phyloP scores from a whole-genome alignment of 2,888 invertebrate genomes.

The Cartodere bifasciata region DNA sequence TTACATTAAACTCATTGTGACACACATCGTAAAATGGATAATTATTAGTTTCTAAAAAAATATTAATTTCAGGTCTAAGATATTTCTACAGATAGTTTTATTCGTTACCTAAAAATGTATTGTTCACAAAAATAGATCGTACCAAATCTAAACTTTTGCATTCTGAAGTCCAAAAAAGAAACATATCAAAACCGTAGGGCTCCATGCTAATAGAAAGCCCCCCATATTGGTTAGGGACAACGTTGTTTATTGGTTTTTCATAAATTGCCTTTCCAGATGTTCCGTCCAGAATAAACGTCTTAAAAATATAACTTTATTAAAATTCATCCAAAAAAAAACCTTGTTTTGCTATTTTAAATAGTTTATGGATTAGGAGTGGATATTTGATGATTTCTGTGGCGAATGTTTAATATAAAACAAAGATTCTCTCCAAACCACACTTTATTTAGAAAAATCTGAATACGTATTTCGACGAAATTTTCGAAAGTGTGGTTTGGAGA shows the following conservation, averaged over 20 bases:
- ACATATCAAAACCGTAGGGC: slow-evolving; percentile 59
- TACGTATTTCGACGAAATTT: no score
- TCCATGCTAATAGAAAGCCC: slow-evolving; percentile 45
- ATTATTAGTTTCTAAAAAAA: slow-evolving; percentile 13
- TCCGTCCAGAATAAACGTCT: slow-evolving; percentile 48
- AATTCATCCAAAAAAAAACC: no score
- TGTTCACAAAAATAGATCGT: no score
- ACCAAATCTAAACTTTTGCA: slow-evolving; percentile 34
- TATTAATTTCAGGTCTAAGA: neutral
- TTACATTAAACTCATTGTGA: slow-evolving; percentile 48
- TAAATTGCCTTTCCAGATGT: slow-evolving; percentile 46
- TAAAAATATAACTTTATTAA: no score
- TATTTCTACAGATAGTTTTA: neutral
- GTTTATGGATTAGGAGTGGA: no score
- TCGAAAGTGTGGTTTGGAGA: no score
- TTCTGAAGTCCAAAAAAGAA: slow-evolving; percentile 64
- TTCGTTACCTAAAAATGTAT: neutral
- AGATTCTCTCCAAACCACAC: no score
- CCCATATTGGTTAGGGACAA: slow-evolving; percentile 46
- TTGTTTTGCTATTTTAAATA: no score
- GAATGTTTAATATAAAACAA: no score
- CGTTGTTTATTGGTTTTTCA: slow-evolving; percentile 44
- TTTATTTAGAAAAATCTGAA: no score
- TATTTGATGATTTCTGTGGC: no score
- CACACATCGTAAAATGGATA: slow-evolving; percentile 17